Evolutionary conservation across 2,797 vertebrate genomes (phyloP).

Genomic region (Taeniopygia guttata): DNA sequence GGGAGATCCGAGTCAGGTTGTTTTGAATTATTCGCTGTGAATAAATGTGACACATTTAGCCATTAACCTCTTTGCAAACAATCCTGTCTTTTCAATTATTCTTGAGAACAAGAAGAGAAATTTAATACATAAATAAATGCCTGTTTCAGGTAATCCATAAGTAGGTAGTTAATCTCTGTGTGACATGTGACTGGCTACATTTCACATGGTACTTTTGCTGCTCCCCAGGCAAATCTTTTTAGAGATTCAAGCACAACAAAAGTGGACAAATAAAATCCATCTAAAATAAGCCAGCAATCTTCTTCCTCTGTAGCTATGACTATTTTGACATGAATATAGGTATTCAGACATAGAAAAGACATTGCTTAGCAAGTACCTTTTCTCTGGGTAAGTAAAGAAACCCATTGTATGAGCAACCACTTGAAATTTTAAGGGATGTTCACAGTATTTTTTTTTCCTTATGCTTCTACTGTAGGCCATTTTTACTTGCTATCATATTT

Average conservation of each 20-base stretch:
- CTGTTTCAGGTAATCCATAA: neutral
- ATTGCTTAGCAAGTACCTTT: neutral
- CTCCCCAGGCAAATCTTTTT: neutral
- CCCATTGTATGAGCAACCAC: neutral
- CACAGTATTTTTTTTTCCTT: neutral
- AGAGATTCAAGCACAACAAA: neutral
- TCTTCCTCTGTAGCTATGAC: neutral
- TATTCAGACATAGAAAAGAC: neutral
- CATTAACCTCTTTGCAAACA: neutral
- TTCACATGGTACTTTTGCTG: neutral
- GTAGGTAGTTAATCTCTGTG: neutral
- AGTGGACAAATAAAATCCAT: neutral
- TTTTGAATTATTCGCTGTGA: neutral
- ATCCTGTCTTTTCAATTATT: neutral
- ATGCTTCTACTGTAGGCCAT: neutral
- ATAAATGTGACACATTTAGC: neutral
- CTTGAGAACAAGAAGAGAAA: neutral
- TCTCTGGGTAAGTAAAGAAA: neutral
- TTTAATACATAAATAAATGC: neutral
- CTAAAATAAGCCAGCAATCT: neutral
- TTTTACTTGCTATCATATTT: neutral
- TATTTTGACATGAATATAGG: neutral
- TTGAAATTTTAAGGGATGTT: neutral
- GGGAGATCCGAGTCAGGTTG: neutral
- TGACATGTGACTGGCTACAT: neutral